Evolutionary conservation across 2,888 invertebrate species (phyloP), one percentile per base, ranked within the genome.

Genomic region (Drosophila peninsularis): DNA sequence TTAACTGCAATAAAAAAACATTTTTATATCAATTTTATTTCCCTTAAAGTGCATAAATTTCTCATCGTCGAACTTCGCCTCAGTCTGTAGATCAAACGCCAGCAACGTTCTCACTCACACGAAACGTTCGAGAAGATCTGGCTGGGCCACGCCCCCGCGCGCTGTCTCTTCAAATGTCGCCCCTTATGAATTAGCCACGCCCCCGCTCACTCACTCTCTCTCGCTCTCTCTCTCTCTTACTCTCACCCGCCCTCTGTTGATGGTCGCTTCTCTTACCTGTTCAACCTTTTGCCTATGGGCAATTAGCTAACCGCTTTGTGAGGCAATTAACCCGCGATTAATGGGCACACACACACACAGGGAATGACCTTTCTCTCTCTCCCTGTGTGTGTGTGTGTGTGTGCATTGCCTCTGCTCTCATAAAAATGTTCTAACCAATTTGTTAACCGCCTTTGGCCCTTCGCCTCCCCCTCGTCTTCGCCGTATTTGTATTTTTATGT

Each of bases 311-410:
- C 87, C 78, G 83, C 88, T 80, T 85, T 88, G 86, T 83, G 36
- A 78, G 87, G 88, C 86, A 85, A 86, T 85, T 85, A 85, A 88
- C 88, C 63, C 60, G 76, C 84, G 88, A 85, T 85, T 85, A 88
- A 85, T 85, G 83, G 83, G 73, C 72, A 61, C 45, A 50, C 57
- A 57, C 44, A 64, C 47, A 60, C 50, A 65, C 39, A n/a, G 27
- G 24, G 30, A 57, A 47, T 67, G 74, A 66, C 56, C 75, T 67
- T 73, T 10, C 19, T 36, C 44, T 44, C 24, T n/a, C 2, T 44
- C 44, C 14, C 3, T 19, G 0, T 32, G 7, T n/a, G 17, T 17
- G 13, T 42, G 21, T 42, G 13, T 24, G 44, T 4, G 24, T 34
- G 50, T 36, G 34, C 52, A 71, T 64, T 75, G 61, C 63, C 64